Evolutionary conservation across 1,140 invertebrate genomes (phyloP).

Genomic region (Listronotus bonariensis): DNA sequence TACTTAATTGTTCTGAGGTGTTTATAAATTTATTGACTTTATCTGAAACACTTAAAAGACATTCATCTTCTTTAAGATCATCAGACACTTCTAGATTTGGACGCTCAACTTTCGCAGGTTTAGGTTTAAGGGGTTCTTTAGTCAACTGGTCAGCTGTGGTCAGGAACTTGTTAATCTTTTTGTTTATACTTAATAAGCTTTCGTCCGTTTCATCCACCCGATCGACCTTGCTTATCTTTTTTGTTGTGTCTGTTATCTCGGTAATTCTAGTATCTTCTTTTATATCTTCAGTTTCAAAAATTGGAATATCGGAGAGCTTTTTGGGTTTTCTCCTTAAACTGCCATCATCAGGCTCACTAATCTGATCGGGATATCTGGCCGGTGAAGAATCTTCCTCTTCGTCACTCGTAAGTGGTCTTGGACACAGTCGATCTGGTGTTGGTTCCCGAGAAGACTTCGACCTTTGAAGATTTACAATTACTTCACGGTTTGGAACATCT

Average conservation of each 20-base stretch:
- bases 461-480: conserved; percentile 67
- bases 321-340: conserved; percentile 54
- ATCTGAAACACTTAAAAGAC: conserved; percentile 66
- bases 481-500: conserved; percentile 52
- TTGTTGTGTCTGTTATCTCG: conserved; percentile 60
- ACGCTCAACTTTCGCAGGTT: conserved; percentile 53
- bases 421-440: conserved; percentile 68
- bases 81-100: conserved; percentile 56
- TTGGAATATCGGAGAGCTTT: conserved; percentile 56
- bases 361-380: conserved; percentile 69
- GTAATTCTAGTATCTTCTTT: conserved; percentile 59
- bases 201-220: conserved; percentile 60
- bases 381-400: conserved; percentile 63
- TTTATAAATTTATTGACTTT: conserved; percentile 68
- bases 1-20: conserved; percentile 64
- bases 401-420: conserved; percentile 62
- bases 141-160: conserved; percentile 63
- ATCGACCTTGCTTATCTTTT: conserved; percentile 46
- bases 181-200: conserved; percentile 66
- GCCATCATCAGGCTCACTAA: conserved; percentile 72
- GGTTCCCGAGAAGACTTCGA: conserved; percentile 74
- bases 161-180: conserved; percentile 68
- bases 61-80: conserved; percentile 64
- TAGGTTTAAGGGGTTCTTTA: conserved; percentile 44
- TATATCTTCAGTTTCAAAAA: conserved; percentile 49